Evolutionary conservation across 2,113 vertebrate species (phyloP).

Genomic region (Archocentrus centrarchus): DNA sequence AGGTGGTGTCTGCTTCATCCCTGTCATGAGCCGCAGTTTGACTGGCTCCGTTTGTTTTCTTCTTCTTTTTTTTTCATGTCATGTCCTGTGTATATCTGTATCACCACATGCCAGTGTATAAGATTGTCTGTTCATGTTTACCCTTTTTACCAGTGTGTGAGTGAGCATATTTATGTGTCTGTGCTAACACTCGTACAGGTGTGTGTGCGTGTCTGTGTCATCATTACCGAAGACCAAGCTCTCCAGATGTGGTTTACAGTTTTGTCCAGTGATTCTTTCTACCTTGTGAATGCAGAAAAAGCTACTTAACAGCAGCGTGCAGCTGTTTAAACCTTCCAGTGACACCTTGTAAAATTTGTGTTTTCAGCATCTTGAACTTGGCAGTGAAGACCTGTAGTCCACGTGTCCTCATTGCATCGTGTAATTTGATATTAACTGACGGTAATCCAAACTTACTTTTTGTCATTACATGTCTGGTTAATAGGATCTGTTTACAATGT

Average conservation of each 20-base stretch:
- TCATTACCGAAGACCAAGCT: constrained; percentile 45
- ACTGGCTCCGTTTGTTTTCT: background rate
- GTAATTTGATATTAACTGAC: constrained; percentile 49
- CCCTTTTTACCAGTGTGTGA: constrained; percentile 9
- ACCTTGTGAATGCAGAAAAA: constrained; percentile 27
- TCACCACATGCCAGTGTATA: constrained; percentile 29
- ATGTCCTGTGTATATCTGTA: constrained; percentile 28
- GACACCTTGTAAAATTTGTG: constrained; percentile 38
- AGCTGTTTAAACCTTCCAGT: constrained; percentile 51
- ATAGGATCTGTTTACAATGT: constrained; percentile 68
- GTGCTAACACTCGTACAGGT: background rate
- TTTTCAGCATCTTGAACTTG: constrained; percentile 43
- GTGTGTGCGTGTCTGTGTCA: constrained; percentile 29
- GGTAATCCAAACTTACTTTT: constrained; percentile 49
- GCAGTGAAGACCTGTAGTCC: constrained; percentile 43
- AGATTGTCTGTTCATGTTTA: constrained; percentile 23
- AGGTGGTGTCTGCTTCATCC: constrained; percentile 20
- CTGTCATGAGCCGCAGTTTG: constrained; percentile 28
- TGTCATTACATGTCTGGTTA: constrained; percentile 61
- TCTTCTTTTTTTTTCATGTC: background rate
- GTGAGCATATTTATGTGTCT: constrained; percentile 1
- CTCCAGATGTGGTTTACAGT: constrained; percentile 52
- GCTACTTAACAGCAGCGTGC: constrained; percentile 25
- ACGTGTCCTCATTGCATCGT: constrained; percentile 53
- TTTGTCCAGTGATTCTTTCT: constrained; percentile 44